Evolutionary conservation across 2,888 invertebrate genomes (phyloP), one percentile per base, ranked within the genome.

Genomic region (Napeogenes inachia): DNA sequence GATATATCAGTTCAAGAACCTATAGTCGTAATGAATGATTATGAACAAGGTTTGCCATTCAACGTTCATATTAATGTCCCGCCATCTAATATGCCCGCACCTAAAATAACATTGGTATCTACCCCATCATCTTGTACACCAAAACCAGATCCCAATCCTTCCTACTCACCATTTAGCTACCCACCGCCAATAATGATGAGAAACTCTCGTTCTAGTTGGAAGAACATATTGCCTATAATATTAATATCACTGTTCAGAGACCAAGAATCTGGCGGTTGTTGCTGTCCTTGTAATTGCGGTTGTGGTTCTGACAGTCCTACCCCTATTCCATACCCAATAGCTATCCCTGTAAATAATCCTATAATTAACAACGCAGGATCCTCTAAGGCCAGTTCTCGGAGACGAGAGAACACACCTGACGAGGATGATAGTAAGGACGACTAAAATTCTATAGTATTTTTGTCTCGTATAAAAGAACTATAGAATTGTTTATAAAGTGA

Each of bases 51-150:
- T 5, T 58, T 68, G 38, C 84, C 85, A 2, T 67, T 83, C 57
- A 79, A 70, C 68, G 72, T 84, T 13, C 77, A 83, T 65, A 77
- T 84, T 35, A 80, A 77, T 58, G 58, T 84, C 38, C 80, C 84
- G 56, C 63, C 79, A 4, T 73, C 76, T 38, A 72, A 63, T 10
- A 58, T 68, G n/a, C 72, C 76, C 33, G 70, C 75, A 21, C 80
- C 82, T 12, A 67, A 65, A 35, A 70, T 79, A 69, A 72, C 76
- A 30, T 63, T 79, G 2, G 69, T 78, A 21, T 65, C 77, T 12
- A 73, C 50, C 12, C 50, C 50, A 38, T 57, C 69, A 30, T 50
- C 64, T 10, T 5, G 35, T 50, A 55, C 13, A 59, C 57, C 55
- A 45, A 30, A 46, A 33, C 45, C 46, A 56, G 54, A 65, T 13